These are phyloP conservation scores for Phlogophora meticulosa DNA, from an alignment of 2,888 invertebrate genomes.

Conservation along the genomic window DNA sequence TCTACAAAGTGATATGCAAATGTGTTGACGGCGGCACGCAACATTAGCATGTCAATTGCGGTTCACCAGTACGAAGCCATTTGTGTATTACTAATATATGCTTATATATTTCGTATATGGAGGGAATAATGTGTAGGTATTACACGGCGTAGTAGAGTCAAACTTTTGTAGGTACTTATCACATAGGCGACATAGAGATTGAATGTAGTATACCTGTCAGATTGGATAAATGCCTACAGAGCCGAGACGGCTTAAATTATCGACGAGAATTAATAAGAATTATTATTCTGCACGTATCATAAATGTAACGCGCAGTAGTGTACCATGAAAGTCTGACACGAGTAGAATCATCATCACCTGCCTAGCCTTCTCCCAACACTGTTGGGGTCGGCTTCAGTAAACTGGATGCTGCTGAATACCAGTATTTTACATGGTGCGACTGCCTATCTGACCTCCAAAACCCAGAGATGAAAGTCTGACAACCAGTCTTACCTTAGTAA, in stretches of 20 bases:
- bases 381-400: neutral
- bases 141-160: neutral
- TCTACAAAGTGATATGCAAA: slow-evolving; percentile 60
- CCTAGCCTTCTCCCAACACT: too few relatives aligned
- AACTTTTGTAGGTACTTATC: neutral
- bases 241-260: too few relatives aligned
- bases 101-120: slow-evolving; percentile 6
- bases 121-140: neutral
- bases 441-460: too few relatives aligned
- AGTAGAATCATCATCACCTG: too few relatives aligned
- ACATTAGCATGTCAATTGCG: slow-evolving; percentile 59
- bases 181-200: neutral
- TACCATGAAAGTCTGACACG: too few relatives aligned
- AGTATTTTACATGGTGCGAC: neutral
- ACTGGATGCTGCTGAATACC: neutral
- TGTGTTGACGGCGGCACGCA: slow-evolving; percentile 47
- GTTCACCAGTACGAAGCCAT: slow-evolving; percentile 33
- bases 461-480: too few relatives aligned
- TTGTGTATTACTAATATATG: slow-evolving; percentile 38
- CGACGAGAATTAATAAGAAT: too few relatives aligned
- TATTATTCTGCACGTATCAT: too few relatives aligned
- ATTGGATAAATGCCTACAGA: too few relatives aligned
- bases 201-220: neutral
- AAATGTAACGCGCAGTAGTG: too few relatives aligned
- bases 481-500: too few relatives aligned